Evolutionary conservation across 2,888 invertebrate species (phyloP).

Genomic region (Lydus trimaculatus): DNA sequence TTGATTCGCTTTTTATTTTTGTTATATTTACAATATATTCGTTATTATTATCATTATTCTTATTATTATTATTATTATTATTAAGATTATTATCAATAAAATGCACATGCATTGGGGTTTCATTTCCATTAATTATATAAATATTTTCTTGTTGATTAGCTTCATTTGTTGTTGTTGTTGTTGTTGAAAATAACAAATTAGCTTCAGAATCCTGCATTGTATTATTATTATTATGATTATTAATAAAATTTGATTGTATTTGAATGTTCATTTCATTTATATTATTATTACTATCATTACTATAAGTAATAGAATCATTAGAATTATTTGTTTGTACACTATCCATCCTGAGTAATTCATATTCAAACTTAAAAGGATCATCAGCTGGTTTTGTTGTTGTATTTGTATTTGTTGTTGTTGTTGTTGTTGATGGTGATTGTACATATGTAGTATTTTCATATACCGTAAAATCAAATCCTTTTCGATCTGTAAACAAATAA

Average conservation of each 20-base stretch:
- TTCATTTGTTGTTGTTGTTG: constrained; percentile 20
- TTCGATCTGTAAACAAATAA: constrained; percentile 36
- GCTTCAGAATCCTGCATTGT: constrained; percentile 28
- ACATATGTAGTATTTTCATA: constrained; percentile 25
- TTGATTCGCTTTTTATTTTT: background rate
- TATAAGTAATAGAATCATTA: constrained; percentile 30
- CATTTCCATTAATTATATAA: constrained; percentile 29
- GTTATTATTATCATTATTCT: constrained; percentile 27
- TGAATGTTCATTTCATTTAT: constrained; percentile 22
- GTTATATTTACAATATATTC: constrained; percentile 11
- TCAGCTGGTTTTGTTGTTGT: constrained; percentile 13
- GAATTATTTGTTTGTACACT: constrained; percentile 27
- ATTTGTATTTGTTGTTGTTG: background rate
- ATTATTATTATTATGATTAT: constrained; percentile 28
- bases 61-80: constrained; percentile 21
- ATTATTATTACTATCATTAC: constrained; percentile 24
- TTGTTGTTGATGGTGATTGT: background rate
- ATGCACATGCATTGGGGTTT: constrained; percentile 29
- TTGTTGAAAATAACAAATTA: constrained; percentile 25
- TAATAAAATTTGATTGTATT: constrained; percentile 14
- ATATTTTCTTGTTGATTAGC: constrained; percentile 25
- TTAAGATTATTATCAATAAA: constrained; percentile 15
- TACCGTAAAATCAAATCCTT: constrained; percentile 39
- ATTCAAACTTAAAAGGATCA: constrained; percentile 34
- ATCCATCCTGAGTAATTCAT: constrained; percentile 27